These are phyloP conservation scores for Macroglossus sobrinus DNA, from an alignment of 2,113 vertebrate species.

Conservation along the genomic window DNA sequence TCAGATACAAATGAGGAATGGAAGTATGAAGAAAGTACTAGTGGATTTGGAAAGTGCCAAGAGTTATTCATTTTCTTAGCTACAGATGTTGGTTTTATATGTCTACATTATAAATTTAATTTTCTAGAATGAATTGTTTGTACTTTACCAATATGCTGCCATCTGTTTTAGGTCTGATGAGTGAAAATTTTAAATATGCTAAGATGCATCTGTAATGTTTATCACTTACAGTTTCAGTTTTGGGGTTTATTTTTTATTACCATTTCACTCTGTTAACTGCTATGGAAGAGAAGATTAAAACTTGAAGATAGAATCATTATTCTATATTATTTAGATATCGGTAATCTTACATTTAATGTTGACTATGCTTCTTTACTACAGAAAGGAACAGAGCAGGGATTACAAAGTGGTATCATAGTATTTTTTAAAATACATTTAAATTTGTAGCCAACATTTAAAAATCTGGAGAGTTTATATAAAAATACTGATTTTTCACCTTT, in stretches of 20 bases:
- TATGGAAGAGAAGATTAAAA: constrained; percentile 22
- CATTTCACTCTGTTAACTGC: neutral
- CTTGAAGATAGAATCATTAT: neutral
- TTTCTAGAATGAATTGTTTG: constrained; percentile 14
- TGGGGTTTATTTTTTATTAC: neutral
- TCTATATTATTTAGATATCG: neutral
- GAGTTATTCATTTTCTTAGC: neutral
- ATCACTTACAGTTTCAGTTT: neutral
- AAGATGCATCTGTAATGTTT: neutral
- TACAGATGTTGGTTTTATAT: neutral
- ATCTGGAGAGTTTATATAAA: neutral
- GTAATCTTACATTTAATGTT: neutral
- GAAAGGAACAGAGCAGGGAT: neutral
- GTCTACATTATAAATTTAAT: constrained; percentile 12
- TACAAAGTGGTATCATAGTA: neutral
- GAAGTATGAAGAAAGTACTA: constrained; percentile 51
- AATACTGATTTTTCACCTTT: neutral
- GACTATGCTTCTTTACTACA: neutral
- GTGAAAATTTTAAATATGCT: constrained; percentile 14
- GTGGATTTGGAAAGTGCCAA: neutral
- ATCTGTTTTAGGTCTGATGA: constrained; percentile 38
- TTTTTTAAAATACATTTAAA: constrained; percentile 15
- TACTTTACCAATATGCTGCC: neutral
- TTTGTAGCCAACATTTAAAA: constrained; percentile 9
- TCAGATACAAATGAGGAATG: constrained; percentile 56